Conservation (phyloP, 2,888 invertebrate genomes). For the Apamea crenata region DNA sequence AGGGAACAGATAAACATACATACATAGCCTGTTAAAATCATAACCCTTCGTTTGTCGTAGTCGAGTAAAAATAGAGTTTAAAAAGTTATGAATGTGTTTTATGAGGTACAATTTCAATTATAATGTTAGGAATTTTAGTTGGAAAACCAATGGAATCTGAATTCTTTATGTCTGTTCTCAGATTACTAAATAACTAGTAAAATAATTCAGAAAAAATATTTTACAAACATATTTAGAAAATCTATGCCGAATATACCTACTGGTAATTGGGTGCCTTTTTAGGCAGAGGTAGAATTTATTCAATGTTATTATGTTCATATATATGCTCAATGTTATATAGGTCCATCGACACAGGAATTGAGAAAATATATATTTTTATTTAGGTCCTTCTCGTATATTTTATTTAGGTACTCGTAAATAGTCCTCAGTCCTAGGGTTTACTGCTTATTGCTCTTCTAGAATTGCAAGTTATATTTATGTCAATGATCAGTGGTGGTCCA, state of each 20-base stretch:
- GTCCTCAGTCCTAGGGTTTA: neutral
- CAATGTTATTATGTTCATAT: too few species aligned
- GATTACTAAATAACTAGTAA: too few species aligned
- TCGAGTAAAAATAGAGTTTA: neutral
- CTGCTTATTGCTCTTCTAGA: neutral
- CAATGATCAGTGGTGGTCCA: too few species aligned
- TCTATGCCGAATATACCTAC: conserved; percentile 5
- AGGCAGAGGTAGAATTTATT: neutral
- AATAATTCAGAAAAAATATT: neutral
- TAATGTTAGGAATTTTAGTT: neutral
- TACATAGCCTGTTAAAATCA: too few species aligned
- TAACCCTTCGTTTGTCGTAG: too few species aligned
- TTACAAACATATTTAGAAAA: neutral
- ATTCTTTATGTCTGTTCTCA: neutral
- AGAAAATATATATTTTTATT: neutral
- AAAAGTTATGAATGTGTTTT: neutral
- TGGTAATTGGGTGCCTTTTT: conserved; percentile 3
- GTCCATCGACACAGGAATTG: neutral
- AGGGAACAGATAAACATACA: too few species aligned
- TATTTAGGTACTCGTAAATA: neutral
- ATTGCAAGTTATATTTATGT: neutral
- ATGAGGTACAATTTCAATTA: neutral
- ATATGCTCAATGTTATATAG: too few species aligned
- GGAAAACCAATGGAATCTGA: neutral
- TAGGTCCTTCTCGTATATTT: neutral